Evolutionary conservation across 92 coral and sea anemone species (phyloP), one percentile per base, ranked within the genome.

Genomic region (Montipora capitata): DNA sequence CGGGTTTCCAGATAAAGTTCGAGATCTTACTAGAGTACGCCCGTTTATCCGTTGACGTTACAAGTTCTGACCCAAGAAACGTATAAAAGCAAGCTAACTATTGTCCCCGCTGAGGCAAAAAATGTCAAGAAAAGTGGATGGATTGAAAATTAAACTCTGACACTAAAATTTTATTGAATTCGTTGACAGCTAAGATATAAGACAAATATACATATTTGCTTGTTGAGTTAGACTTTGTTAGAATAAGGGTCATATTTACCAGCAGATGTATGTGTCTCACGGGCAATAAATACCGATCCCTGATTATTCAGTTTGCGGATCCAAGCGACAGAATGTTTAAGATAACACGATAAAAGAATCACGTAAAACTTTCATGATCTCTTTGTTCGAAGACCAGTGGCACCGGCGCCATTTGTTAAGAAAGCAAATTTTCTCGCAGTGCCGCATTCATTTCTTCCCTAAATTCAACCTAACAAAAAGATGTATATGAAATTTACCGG

Each of bases 71-170:
- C 58, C 35, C 79, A 72, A 13, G 62, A 38, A 14, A 4, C 79
- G 63, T 72, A 83, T 10, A 56, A 72, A 83, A 58, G 5, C 57
- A 56, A 2, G 11, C 41, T 58, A 58, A 14, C 7, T 41, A n/a
- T 18, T 10, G 18, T n/a, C 14, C 65, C 54, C 38, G 12, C 39
- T 14, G 15, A 42, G 74, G 84, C 17, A 5, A 48, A 16, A 16
- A 15, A 10, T 68, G 77, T 68, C 42, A 81, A 81, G 77, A 81
- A 45, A 72, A 83, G 72, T 35, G 87, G 79, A 40, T 83, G 87
- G 87, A 10, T 59, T 15, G 79, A 52, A 42, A 43, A 83, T 14
- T 40, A 72, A 40, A 71, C 63, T 40, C 38, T 15, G 52, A 6
- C 5, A 49, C 56, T 17, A 10, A 11, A 18, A n/a, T 78, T 17